Conservation (phyloP, 2,113 vertebrate genomes). For the Rhinopomastus cyanomelas region DNA sequence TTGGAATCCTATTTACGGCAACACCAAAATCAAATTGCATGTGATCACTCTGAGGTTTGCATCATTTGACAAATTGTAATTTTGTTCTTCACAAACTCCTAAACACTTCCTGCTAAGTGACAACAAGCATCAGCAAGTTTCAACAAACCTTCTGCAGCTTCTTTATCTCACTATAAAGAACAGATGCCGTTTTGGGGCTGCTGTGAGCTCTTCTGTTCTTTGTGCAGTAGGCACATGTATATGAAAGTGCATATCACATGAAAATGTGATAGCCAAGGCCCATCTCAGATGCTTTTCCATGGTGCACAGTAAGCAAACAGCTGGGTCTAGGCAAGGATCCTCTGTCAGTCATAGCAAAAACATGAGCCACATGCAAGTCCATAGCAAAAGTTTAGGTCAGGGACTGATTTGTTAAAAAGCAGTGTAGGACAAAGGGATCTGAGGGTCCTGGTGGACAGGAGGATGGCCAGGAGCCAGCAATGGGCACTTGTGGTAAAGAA, state of each 20-base stretch:
- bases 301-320: slow-evolving; percentile 61
- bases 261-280: slow-evolving; percentile 74
- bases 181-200: slow-evolving; percentile 78
- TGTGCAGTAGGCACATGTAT: slow-evolving; percentile 71
- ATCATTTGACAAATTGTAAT: slow-evolving; percentile 83
- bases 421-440: too few relatives aligned
- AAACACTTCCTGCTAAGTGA: slow-evolving; percentile 85
- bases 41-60: slow-evolving; percentile 72
- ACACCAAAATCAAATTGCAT: slow-evolving; percentile 68
- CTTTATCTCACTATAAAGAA: slow-evolving; percentile 81
- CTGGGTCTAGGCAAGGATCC: slow-evolving; percentile 66
- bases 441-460: too few relatives aligned
- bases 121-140: slow-evolving; percentile 85
- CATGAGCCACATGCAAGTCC: slow-evolving; percentile 46
- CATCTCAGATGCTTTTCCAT: slow-evolving; percentile 47
- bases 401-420: too few relatives aligned
- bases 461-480: too few relatives aligned
- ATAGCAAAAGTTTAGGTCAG: slow-evolving; percentile 61
- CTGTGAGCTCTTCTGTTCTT: slow-evolving; percentile 79
- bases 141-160: slow-evolving; percentile 83
- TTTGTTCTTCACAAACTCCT: slow-evolving; percentile 84
- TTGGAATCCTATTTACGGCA: slow-evolving; percentile 72
- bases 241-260: slow-evolving; percentile 56
- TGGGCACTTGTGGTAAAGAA: too few relatives aligned
- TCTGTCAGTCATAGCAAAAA: slow-evolving; percentile 68